phyloP scores from a whole-genome alignment of 1,140 invertebrate genomes.

The Mamestra configurata region DNA sequence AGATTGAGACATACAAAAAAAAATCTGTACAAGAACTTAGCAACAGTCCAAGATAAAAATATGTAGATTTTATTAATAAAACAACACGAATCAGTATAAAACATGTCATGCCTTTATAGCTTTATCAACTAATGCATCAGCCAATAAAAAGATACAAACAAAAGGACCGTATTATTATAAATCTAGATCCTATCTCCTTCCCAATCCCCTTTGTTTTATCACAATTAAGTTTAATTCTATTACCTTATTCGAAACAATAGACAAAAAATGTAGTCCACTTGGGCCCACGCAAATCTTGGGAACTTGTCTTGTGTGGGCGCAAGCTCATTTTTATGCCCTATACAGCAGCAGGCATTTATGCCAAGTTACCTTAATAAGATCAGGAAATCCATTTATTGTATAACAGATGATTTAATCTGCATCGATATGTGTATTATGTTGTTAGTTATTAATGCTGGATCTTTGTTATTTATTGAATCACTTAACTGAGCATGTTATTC shows the following conservation, averaged over 20 bases:
- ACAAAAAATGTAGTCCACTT: constrained; percentile 27
- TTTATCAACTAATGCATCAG: background rate
- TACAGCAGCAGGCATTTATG: constrained; percentile 1
- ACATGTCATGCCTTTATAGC: background rate
- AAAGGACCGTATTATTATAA: background rate
- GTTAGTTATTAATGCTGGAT: background rate
- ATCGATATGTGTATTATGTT: constrained; percentile 13
- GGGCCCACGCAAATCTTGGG: constrained; percentile 18
- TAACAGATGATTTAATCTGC: constrained; percentile 27
- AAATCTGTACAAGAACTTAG: no score
- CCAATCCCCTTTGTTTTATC: background rate
- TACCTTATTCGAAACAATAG: constrained; percentile 21
- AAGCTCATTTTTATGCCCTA: constrained; percentile 31
- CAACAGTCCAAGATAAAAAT: no score
- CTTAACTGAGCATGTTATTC: background rate
- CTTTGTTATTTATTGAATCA: background rate
- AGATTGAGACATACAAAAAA: no score
- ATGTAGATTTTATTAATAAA: no score
- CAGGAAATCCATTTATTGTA: constrained; percentile 43
- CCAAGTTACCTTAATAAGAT: constrained; percentile 48
- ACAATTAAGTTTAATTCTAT: constrained; percentile 3
- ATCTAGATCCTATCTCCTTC: background rate
- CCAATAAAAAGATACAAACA: background rate
- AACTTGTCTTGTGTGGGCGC: background rate
- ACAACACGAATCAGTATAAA: background rate